Evolutionary conservation across 1,140 invertebrate genomes (phyloP), one percentile per base, ranked within the genome.

Genomic region (Penaeus japonicus): DNA sequence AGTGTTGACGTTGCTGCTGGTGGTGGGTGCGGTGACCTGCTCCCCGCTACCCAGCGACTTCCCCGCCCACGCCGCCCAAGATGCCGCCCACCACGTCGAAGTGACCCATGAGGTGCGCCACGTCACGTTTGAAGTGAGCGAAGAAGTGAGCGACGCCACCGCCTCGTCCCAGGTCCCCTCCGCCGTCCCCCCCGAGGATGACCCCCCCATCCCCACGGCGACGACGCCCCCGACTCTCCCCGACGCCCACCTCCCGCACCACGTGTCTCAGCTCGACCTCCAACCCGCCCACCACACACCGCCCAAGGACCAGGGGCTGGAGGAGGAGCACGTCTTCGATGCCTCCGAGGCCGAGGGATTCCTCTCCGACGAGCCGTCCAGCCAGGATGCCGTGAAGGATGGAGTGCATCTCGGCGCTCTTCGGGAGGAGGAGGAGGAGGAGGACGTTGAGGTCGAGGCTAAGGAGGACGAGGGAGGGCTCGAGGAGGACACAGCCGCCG

Each of bases 1-100:
- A 90, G 89, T 90, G 89, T 90, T 90, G 89, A 80, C 62, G 82
- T 80, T 90, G 85, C 30, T 90, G 89, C 73, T 90, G 85, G 47
- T 90, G 65, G 85, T 85, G 81, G 89, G 82, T 27, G 85, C 81
- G 85, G 89, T 87, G 55, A 84, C 81, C 47, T 87, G 89, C 54
- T 87, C 89, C 78, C 89, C 89, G 22, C 39, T 90, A 47, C 89
- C 89, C 85, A 84, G 70, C 80, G 70, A 65, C 83, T 32, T 57
- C 62, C 79, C 85, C 32, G 5, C 79, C 73, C 65, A 65, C 35
- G 59, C 55, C 55, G 75, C 70, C 81, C 30, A 35, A 70, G 65
- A 22, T 30, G 47, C 62, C 77, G 24, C 32, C 65, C 78, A 79
- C 73, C 65, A 47, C 35, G 55, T 85, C 55, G 75, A 90, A 22